phyloP scores from a whole-genome alignment of 30 jellyfish, hydroid and myxozoan genomes.

The Cassiopea andromeda region DNA sequence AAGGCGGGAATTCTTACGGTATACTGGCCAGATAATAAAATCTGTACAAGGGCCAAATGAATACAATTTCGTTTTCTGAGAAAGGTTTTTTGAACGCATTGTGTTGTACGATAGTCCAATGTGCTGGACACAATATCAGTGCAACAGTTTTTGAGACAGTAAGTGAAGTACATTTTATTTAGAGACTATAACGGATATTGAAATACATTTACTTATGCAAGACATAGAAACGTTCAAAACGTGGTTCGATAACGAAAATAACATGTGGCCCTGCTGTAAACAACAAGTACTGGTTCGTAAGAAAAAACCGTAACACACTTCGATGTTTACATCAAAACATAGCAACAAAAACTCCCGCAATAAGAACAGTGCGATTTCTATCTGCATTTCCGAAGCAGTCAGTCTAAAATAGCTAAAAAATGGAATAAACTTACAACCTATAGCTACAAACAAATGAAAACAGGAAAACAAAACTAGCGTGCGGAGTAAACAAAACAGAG shows the following conservation, averaged over 20 bases:
- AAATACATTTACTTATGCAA: background rate
- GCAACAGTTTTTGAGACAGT: too few relatives aligned
- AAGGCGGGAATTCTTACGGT: background rate
- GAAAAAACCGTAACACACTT: background rate
- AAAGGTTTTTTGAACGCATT: too few relatives aligned
- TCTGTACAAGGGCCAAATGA: too few relatives aligned
- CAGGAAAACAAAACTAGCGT: background rate
- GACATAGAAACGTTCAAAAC: background rate
- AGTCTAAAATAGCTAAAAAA: too few relatives aligned
- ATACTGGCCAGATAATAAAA: slow-evolving; percentile 9
- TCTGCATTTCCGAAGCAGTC: background rate
- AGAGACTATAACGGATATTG: background rate
- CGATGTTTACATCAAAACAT: background rate
- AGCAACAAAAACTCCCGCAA: background rate
- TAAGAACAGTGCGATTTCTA: background rate
- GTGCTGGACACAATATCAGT: too few relatives aligned
- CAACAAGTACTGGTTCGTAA: background rate
- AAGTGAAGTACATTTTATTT: too few relatives aligned
- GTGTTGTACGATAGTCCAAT: too few relatives aligned
- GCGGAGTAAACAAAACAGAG: background rate
- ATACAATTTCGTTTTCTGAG: too few relatives aligned
- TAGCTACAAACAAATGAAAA: too few relatives aligned
- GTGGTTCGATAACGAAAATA: background rate
- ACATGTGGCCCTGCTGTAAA: background rate
- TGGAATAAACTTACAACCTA: too few relatives aligned